Conservation (phyloP, 2,113 vertebrate species). For the Mormyrus lacerda region DNA sequence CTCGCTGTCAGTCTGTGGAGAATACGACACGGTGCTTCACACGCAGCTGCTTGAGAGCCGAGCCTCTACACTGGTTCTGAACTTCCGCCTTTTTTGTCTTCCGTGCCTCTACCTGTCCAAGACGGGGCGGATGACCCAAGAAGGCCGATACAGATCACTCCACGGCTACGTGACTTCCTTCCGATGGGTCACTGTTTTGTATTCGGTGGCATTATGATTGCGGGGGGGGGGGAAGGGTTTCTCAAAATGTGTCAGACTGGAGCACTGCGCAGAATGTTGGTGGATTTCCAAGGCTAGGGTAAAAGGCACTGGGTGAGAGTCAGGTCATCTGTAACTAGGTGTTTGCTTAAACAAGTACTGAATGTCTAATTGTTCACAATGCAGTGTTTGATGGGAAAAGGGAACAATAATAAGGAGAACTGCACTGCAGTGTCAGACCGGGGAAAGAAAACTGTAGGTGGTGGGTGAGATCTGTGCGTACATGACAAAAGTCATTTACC, state of each 20-base stretch:
- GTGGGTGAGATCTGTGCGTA: background rate
- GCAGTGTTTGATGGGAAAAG: background rate
- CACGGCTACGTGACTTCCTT: background rate
- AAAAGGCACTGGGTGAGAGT: background rate
- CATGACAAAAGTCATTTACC: conserved; percentile 57
- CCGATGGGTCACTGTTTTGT: background rate
- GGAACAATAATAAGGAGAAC: background rate
- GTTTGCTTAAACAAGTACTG: background rate
- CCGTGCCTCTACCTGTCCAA: background rate
- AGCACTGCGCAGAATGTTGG: background rate
- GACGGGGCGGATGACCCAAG: background rate
- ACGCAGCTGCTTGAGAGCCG: conserved; percentile 13
- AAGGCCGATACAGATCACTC: background rate
- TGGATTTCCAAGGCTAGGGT: background rate
- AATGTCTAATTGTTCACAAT: background rate
- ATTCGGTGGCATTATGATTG: background rate
- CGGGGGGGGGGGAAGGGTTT: background rate
- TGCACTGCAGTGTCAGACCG: background rate
- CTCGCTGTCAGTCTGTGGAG: conserved; percentile 15
- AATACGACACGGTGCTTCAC: conserved; percentile 7
- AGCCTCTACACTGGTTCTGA: background rate
- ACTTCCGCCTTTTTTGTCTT: background rate
- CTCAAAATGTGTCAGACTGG: background rate
- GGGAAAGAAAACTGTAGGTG: background rate
- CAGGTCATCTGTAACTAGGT: background rate